Conservation (phyloP, 1,140 invertebrate genomes). For the Vollenhovia emeryi region DNA sequence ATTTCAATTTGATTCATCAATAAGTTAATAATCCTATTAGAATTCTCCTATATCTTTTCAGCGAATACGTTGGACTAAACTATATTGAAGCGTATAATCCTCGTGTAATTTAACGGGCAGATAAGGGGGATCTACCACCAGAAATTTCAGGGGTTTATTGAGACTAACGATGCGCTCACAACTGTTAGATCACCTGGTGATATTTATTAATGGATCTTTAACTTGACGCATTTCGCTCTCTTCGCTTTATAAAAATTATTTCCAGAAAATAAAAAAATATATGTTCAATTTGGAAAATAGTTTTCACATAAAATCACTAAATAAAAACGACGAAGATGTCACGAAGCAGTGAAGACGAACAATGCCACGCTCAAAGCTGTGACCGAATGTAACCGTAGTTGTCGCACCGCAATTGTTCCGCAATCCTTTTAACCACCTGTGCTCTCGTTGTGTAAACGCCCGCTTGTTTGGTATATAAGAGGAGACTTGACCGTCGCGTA, state of each 20-base stretch:
- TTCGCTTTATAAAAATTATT: not conserved
- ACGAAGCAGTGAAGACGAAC: not conserved
- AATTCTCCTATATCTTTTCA: not conserved
- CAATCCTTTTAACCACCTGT: not conserved
- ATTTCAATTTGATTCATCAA: constrained; percentile 1
- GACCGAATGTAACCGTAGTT: not conserved
- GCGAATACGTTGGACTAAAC: not conserved
- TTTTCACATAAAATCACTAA: not conserved
- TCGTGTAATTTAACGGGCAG: constrained; percentile 17
- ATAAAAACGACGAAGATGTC: not conserved
- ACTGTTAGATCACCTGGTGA: not conserved
- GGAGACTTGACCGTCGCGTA: not conserved
- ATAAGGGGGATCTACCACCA: not conserved
- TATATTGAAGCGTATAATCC: not conserved
- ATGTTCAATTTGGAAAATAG: not conserved
- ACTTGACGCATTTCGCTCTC: not conserved
- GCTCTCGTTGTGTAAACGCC: not conserved
- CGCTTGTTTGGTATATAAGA: not conserved
- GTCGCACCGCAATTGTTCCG: not conserved
- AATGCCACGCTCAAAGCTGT: not conserved
- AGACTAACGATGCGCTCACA: constrained; percentile 31
- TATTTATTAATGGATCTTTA: constrained; percentile 32
- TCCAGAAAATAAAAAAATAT: not conserved
- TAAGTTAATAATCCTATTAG: not conserved
- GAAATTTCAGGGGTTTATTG: constrained; percentile 54